phyloP scores from a whole-genome alignment of 1,140 invertebrate genomes.

The Vanessa tameamea region DNA sequence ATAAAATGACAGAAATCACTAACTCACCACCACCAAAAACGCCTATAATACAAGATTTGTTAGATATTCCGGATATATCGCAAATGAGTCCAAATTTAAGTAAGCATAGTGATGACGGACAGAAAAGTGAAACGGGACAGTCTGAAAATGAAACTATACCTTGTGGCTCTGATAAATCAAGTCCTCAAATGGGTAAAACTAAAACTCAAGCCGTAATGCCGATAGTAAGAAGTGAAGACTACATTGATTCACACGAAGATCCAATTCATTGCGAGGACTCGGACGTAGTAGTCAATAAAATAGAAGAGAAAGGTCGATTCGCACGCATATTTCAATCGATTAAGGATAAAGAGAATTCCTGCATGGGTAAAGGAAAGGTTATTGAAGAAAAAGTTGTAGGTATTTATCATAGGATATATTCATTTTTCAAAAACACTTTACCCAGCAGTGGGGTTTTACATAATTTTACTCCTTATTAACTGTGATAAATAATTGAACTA shows the following conservation, averaged over 20 bases:
- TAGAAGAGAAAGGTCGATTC: slow-evolving; percentile 71
- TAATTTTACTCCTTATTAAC: not conserved
- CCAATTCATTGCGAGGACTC: slow-evolving; percentile 50
- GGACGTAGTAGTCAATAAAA: slow-evolving; percentile 68
- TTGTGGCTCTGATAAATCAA: slow-evolving; percentile 75
- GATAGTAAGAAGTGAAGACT: slow-evolving; percentile 72
- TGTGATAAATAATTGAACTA: not conserved
- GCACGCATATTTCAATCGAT: slow-evolving; percentile 72
- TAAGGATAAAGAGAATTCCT: slow-evolving; percentile 74
- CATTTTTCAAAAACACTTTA: not conserved
- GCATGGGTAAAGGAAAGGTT: slow-evolving; percentile 77
- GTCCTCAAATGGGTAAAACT: slow-evolving; percentile 65
- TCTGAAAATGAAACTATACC: slow-evolving; percentile 79
- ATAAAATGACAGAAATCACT: slow-evolving; percentile 60
- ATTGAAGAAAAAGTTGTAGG: slow-evolving; percentile 69
- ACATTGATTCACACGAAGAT: slow-evolving; percentile 59
- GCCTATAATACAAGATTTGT: slow-evolving; percentile 65
- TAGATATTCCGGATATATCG: slow-evolving; percentile 69
- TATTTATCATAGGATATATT: slow-evolving; percentile 37
- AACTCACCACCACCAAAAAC: slow-evolving; percentile 72
- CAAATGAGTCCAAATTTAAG: slow-evolving; percentile 73
- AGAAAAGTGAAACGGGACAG: slow-evolving; percentile 69
- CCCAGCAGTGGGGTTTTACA: too few species aligned
- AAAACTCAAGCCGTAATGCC: slow-evolving; percentile 79
- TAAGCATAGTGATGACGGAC: slow-evolving; percentile 71